phyloP scores from a whole-genome alignment of 2,797 vertebrate genomes.

The Diplodus sargus region DNA sequence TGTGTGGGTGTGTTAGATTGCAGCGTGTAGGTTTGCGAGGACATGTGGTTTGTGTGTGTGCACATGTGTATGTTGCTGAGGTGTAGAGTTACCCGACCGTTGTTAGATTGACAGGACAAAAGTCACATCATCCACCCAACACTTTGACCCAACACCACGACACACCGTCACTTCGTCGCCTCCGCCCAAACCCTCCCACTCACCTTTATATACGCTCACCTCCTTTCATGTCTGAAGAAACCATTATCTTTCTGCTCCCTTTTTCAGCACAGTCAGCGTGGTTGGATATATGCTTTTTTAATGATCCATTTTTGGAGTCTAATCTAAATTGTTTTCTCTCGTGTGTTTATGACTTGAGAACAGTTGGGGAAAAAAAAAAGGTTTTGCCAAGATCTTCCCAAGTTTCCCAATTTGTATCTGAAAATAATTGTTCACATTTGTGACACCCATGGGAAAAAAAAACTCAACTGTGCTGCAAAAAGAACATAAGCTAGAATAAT shows the following conservation, averaged over 20 bases:
- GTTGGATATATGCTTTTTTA: neutral
- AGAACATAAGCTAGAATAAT: no score
- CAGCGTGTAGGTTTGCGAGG: constrained; percentile 19
- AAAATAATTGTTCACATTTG: no score
- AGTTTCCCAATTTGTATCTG: no score
- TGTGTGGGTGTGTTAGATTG: constrained; percentile 31
- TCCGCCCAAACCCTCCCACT: neutral
- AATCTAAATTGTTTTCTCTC: no score
- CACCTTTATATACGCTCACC: neutral
- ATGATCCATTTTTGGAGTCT: no score
- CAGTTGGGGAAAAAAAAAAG: no score
- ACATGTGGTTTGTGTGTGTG: constrained; percentile 9
- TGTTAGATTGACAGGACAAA: constrained; percentile 65
- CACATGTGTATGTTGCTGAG: neutral
- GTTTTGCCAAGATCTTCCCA: no score
- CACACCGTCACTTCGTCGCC: constrained; percentile 40
- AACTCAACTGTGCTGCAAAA: no score
- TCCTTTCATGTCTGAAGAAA: neutral
- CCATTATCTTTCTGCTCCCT: neutral
- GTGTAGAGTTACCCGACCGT: constrained; percentile 53
- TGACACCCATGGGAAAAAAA: no score
- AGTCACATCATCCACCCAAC: constrained; percentile 56
- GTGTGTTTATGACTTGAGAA: no score
- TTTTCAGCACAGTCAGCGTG: neutral
- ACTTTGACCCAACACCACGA: constrained; percentile 48